Evolutionary conservation across 2,888 invertebrate genomes (phyloP).

Genomic region (Zele albiditarsus): DNA sequence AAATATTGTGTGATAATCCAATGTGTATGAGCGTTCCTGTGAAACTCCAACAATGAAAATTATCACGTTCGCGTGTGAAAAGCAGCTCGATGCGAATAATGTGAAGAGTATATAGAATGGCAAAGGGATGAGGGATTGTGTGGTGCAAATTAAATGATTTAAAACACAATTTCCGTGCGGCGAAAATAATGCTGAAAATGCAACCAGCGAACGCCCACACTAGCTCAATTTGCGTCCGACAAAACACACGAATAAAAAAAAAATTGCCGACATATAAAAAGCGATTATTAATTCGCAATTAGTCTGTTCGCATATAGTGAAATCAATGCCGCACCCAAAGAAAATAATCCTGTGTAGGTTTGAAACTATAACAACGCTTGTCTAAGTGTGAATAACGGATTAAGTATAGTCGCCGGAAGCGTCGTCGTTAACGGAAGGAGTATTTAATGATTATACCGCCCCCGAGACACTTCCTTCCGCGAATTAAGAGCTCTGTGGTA

Average conservation of each 20-base stretch:
- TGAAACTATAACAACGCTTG: constrained; percentile 54
- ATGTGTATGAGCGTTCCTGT: background rate
- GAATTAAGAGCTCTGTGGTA: constrained; percentile 22
- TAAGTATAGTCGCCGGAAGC: constrained; percentile 21
- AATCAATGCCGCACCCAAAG: constrained; percentile 61
- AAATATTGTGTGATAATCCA: background rate
- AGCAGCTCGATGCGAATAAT: background rate
- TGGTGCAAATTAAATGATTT: constrained; percentile 32
- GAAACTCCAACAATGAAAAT: constrained; percentile 17
- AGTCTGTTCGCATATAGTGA: constrained; percentile 50
- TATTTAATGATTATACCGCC: constrained; percentile 19
- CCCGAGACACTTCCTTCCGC: constrained; percentile 19
- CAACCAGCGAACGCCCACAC: constrained; percentile 41
- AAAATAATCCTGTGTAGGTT: constrained; percentile 42
- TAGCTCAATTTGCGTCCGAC: constrained; percentile 4
- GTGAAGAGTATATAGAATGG: background rate
- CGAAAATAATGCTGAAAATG: constrained; percentile 38
- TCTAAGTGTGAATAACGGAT: constrained; percentile 45
- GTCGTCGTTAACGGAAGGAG: constrained; percentile 34
- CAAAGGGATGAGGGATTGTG: background rate
- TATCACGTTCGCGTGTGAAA: constrained; percentile 15
- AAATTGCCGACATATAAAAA: constrained; percentile 26
- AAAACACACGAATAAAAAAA: background rate
- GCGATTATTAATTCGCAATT: constrained; percentile 61
- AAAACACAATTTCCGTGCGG: constrained; percentile 35